phyloP scores from a whole-genome alignment of 2,797 vertebrate genomes.

The Spinus olivaceus region DNA sequence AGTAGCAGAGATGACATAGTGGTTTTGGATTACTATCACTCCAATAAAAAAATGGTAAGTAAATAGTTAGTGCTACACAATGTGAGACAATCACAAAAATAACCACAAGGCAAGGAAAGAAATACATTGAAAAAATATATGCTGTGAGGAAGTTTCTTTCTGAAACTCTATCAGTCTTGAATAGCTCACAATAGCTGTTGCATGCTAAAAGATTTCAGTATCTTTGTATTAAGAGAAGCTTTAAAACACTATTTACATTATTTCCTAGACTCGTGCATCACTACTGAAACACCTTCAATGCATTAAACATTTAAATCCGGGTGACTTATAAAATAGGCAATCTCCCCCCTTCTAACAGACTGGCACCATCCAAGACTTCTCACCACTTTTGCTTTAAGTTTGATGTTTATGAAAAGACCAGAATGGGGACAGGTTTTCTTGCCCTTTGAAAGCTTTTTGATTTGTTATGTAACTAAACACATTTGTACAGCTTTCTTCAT shows the following conservation, averaged over 20 bases:
- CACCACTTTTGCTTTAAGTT: slow-evolving; percentile 18
- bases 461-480: slow-evolving; percentile 63
- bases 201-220: slow-evolving; percentile 13
- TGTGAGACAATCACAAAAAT: neutral
- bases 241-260: slow-evolving; percentile 18
- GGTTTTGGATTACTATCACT: neutral
- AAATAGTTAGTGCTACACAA: neutral
- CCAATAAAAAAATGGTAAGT: neutral
- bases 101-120: neutral
- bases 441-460: slow-evolving; percentile 52
- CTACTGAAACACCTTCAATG: neutral
- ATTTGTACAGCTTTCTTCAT: slow-evolving; percentile 54
- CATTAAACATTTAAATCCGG: slow-evolving; percentile 24
- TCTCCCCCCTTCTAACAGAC: neutral
- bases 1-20: neutral
- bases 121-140: neutral
- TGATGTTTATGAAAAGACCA: slow-evolving; percentile 53
- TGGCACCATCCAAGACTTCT: slow-evolving; percentile 4
- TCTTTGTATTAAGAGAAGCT: neutral
- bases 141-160: neutral
- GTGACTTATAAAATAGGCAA: neutral
- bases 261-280: slow-evolving; percentile 13
- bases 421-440: slow-evolving; percentile 5
- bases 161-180: neutral
- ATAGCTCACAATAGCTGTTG: neutral